phyloP scores from a whole-genome alignment of 2,797 vertebrate genomes.

The Brachyalestes nurse region DNA sequence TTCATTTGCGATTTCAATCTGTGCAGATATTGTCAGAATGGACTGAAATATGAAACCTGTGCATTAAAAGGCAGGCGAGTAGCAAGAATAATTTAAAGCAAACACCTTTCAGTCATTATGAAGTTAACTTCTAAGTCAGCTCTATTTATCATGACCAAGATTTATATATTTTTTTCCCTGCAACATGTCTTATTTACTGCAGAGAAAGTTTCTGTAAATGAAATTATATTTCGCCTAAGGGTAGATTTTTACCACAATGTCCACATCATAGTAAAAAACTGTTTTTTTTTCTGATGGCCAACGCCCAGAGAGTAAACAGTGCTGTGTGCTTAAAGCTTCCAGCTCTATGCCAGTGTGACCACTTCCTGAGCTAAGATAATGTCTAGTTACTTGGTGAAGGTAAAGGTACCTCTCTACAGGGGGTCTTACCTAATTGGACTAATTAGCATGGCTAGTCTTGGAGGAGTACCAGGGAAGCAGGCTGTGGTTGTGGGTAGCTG shows the following conservation, averaged over 20 bases:
- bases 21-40: not conserved
- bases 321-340: conserved; percentile 15
- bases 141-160: no score
- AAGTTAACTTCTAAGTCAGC: no score
- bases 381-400: conserved; percentile 24
- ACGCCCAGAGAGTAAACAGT: conserved; percentile 50
- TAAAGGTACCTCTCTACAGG: not conserved
- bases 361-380: not conserved
- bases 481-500: no score
- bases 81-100: no score
- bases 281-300: conserved; percentile 40
- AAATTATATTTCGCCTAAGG: not conserved
- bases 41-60: no score
- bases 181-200: not conserved
- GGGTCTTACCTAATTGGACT: not conserved
- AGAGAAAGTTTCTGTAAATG: not conserved
- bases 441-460: not conserved
- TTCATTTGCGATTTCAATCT: not conserved
- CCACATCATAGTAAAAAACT: conserved; percentile 25
- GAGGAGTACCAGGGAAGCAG: no score
- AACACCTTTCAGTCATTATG: no score
- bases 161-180: no score
- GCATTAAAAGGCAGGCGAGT: no score
- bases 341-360: conserved; percentile 1
- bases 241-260: conserved; percentile 22